phyloP scores from a whole-genome alignment of 2,888 invertebrate genomes.

The Crioceris asparagi region DNA sequence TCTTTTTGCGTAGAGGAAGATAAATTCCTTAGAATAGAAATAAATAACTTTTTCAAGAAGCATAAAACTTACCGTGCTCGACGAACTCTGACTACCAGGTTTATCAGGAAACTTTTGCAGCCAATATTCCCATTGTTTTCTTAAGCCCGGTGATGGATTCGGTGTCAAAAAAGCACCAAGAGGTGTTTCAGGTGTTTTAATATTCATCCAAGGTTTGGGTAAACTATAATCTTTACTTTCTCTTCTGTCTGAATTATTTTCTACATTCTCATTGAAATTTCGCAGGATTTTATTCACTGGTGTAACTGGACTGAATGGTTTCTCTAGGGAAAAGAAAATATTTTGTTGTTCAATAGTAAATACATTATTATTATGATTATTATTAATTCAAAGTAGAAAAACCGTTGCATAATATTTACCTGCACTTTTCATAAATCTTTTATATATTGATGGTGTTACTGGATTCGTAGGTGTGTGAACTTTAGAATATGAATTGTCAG shows the following conservation, averaged over 20 bases:
- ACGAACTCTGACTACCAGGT: slow-evolving; percentile 10
- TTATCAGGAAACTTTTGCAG: slow-evolving; percentile 40
- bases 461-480: slow-evolving; percentile 14
- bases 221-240: slow-evolving; percentile 7
- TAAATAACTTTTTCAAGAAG: too few species aligned
- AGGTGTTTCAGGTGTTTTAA: slow-evolving; percentile 47
- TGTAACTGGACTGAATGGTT: slow-evolving; percentile 29
- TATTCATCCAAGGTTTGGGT: slow-evolving; percentile 17
- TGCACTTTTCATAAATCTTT: slow-evolving; percentile 12
- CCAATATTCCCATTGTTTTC: slow-evolving; percentile 42
- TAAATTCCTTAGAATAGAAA: too few species aligned
- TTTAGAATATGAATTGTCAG: too few species aligned
- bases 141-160: slow-evolving; percentile 41
- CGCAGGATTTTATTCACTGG: slow-evolving; percentile 34
- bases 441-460: slow-evolving; percentile 9
- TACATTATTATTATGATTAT: too few species aligned
- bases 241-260: background rate
- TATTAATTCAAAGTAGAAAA: background rate
- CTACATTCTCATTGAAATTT: slow-evolving; percentile 24
- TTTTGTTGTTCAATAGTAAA: too few species aligned
- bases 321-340: slow-evolving; percentile 14
- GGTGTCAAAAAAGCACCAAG: slow-evolving; percentile 41
- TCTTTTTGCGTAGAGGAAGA: too few species aligned
- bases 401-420: slow-evolving; percentile 11
- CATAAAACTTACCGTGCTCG: slow-evolving; percentile 11